Conservation (phyloP, 2,113 vertebrate genomes). For the Alethe diademata region DNA sequence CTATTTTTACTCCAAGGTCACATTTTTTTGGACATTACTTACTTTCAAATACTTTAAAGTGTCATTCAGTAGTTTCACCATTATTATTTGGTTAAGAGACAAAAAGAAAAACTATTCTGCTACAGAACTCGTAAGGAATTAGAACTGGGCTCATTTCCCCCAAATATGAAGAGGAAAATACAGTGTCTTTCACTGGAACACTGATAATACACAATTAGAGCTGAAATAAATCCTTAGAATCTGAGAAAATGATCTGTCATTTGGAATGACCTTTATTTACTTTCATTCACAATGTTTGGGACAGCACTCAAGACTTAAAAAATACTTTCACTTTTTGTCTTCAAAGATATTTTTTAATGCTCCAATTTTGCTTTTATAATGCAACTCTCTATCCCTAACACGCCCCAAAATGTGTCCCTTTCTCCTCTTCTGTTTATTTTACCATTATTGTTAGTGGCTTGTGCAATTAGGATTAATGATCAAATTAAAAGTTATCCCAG, state of each 20-base stretch:
- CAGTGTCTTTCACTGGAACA: neutral
- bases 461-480: conserved; percentile 28
- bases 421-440: conserved; percentile 11
- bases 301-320: neutral
- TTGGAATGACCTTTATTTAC: neutral
- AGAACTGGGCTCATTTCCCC: neutral
- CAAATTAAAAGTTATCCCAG: conserved; percentile 20
- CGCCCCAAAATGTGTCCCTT: neutral
- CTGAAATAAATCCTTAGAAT: neutral
- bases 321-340: neutral
- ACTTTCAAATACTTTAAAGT: neutral
- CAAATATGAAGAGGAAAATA: neutral
- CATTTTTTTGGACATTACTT: neutral
- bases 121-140: neutral
- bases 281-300: neutral
- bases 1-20: neutral
- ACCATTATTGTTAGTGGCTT: neutral
- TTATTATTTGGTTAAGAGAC: neutral
- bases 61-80: neutral
- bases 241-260: neutral
- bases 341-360: neutral
- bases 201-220: neutral
- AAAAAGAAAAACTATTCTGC: neutral
- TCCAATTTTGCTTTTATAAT: neutral
- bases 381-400: fast-evolving